These are phyloP conservation scores for Notechis scutatus DNA, from an alignment of 2,113 vertebrate genomes.

Conservation along the genomic window DNA sequence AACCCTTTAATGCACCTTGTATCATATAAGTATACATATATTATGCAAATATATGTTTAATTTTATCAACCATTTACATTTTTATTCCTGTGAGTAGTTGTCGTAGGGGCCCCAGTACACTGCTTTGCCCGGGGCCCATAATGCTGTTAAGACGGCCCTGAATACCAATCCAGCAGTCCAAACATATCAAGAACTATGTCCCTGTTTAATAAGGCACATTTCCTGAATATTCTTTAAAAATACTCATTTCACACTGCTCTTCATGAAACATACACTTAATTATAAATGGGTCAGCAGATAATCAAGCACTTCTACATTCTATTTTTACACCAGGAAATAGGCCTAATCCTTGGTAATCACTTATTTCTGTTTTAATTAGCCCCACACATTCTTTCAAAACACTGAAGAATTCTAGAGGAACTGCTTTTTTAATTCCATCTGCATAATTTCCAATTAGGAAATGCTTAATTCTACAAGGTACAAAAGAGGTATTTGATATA, in stretches of 20 bases:
- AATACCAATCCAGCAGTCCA: neutral
- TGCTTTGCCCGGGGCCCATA: no score
- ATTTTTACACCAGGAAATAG: slow-evolving; percentile 54
- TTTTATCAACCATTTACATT: no score
- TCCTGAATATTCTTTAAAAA: neutral
- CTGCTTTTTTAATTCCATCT: neutral
- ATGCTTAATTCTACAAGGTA: neutral
- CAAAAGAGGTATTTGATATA: neutral
- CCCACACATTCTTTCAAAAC: neutral
- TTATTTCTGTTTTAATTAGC: neutral
- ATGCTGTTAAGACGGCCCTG: no score
- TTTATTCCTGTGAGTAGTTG: no score
- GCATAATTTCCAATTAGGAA: neutral
- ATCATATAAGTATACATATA: no score
- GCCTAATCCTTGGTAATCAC: neutral
- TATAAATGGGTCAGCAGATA: slow-evolving; percentile 52
- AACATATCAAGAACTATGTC: neutral
- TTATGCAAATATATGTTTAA: no score
- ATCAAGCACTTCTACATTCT: slow-evolving; percentile 24
- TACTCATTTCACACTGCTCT: neutral
- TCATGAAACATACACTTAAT: slow-evolving; percentile 43
- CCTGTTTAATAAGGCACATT: neutral
- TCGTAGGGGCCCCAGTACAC: no score
- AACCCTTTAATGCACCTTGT: no score
- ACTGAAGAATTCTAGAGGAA: neutral